Conservation (phyloP, 2,888 invertebrate species). For the Dinocampus coccinellae region DNA sequence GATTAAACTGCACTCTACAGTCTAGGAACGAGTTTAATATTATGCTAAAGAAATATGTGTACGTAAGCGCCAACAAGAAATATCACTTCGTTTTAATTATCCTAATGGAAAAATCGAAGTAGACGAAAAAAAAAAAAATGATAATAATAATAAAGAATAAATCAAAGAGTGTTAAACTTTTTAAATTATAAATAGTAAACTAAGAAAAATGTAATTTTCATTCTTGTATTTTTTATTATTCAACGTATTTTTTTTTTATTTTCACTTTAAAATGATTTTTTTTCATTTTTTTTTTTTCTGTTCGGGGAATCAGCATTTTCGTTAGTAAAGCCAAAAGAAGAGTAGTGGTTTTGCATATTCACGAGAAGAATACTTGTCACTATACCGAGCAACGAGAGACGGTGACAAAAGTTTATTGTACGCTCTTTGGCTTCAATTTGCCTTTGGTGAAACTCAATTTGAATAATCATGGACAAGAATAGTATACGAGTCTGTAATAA, state of each 20-base stretch:
- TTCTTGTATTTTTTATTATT: no score
- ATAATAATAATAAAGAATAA: no score
- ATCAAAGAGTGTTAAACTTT: constrained; percentile 32
- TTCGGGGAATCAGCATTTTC: constrained; percentile 25
- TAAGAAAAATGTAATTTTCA: no score
- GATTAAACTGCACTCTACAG: neutral
- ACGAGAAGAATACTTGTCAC: constrained; percentile 14
- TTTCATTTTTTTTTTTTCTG: neutral
- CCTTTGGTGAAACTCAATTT: constrained; percentile 19
- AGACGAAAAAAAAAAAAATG: no score
- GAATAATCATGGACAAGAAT: constrained; percentile 14
- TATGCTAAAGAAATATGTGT: neutral
- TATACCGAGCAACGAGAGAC: neutral
- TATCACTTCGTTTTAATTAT: constrained; percentile 39
- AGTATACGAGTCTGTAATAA: neutral
- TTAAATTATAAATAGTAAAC: constrained; percentile 37
- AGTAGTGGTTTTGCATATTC: constrained; percentile 26
- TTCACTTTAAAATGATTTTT: neutral
- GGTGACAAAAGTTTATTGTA: constrained; percentile 12
- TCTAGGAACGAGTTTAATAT: neutral
- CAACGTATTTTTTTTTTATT: neutral
- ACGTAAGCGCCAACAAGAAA: neutral
- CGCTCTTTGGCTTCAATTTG: constrained; percentile 20
- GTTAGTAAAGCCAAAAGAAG: constrained; percentile 25
- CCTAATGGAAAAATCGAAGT: constrained; percentile 36